Evolutionary conservation across 2,888 invertebrate species (phyloP).

Genomic region (Ectemnius continuus): DNA sequence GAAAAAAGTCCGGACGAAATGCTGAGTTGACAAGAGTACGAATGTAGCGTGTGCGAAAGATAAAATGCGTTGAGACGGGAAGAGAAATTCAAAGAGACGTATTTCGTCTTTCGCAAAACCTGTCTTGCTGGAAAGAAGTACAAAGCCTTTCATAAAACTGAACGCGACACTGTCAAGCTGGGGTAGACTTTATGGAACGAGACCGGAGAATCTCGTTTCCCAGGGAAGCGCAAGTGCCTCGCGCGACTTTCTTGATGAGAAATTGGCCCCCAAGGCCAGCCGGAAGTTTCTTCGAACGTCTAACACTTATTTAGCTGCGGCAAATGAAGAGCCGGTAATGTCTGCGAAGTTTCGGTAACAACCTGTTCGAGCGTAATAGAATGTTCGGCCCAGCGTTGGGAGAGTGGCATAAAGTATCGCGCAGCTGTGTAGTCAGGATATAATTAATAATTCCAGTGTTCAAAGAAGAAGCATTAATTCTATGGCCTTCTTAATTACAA

Average conservation of each 20-base stretch:
- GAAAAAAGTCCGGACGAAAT: no score
- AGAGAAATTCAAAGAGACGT: no score
- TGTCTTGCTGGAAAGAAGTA: no score
- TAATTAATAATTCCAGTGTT: slow-evolving; percentile 6
- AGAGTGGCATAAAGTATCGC: slow-evolving; percentile 4
- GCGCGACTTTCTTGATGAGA: slow-evolving; percentile 19
- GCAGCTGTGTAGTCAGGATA: not conserved
- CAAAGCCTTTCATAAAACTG: no score
- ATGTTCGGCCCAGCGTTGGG: not conserved
- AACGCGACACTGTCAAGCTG: no score
- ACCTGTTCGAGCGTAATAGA: slow-evolving; percentile 5
- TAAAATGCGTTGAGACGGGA: no score
- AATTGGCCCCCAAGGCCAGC: slow-evolving; percentile 5
- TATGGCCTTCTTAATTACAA: not conserved
- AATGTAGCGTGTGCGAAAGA: no score
- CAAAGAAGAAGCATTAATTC: not conserved
- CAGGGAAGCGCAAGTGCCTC: not conserved
- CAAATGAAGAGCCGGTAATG: slow-evolving; percentile 21
- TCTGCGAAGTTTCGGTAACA: slow-evolving; percentile 19
- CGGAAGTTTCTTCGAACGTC: slow-evolving; percentile 19
- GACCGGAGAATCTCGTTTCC: no score
- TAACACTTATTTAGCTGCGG: slow-evolving; percentile 19
- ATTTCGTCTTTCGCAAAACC: no score
- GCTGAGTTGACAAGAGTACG: no score
- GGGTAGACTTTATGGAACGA: no score